A percentile compares a stretch with the other conserved stretches of the same genome.
These are phyloP conservation scores for Riptortus pedestris DNA, from an alignment of 1,140 invertebrate species.

Conservation along the genomic window DNA sequence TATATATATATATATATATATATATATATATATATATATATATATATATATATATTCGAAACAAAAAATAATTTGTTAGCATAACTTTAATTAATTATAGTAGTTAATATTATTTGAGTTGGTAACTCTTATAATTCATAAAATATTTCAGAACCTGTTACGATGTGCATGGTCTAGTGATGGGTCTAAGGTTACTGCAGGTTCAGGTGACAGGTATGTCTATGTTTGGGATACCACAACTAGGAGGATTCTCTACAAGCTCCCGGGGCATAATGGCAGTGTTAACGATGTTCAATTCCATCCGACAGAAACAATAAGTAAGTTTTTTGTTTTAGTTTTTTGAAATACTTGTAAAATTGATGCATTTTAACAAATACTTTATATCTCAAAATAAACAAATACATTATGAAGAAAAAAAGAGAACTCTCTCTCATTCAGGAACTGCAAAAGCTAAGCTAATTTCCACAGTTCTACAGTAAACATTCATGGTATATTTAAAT, in stretches of 20 bases:
- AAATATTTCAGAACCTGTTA: slow-evolving; percentile 55
- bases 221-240: slow-evolving; percentile 95
- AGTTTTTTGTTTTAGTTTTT: slow-evolving; percentile 33
- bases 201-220: slow-evolving; percentile 89
- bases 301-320: slow-evolving; percentile 83
- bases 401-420: not conserved
- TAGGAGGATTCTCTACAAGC: slow-evolving; percentile 84
- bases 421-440: not conserved
- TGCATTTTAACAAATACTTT: not conserved
- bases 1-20: too few species aligned
- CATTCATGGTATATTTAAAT: slow-evolving; percentile 1
- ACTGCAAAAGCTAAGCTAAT: not conserved
- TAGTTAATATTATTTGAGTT: too few species aligned
- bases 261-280: slow-evolving; percentile 95
- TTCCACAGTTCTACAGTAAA: not conserved
- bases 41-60: too few species aligned
- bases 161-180: slow-evolving; percentile 79
- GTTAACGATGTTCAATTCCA: slow-evolving; percentile 97
- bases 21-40: too few species aligned
- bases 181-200: slow-evolving; percentile 75
- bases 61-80: too few species aligned
- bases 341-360: not conserved
- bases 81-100: too few species aligned
- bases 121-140: not conserved
- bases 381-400: too few species aligned